Percentiles rank a stretch among this genome's conserved stretches.
These are phyloP conservation scores for Strix uralensis DNA, from an alignment of 2,113 vertebrate species.

Conservation along the genomic window DNA sequence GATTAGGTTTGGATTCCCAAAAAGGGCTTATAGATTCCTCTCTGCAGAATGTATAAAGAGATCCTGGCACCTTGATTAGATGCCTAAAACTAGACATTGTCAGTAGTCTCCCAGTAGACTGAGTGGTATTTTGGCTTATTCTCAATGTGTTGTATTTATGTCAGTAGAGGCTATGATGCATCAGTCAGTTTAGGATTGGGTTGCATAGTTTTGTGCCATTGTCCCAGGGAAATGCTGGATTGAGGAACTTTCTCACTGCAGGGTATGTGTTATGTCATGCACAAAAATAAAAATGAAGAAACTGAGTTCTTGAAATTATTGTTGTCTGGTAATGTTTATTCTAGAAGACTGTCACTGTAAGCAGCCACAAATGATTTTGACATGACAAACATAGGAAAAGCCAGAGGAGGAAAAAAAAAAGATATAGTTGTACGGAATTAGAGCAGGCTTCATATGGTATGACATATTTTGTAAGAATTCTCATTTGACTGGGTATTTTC, in stretches of 20 bases:
- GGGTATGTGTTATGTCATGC: neutral
- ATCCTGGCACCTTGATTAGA: neutral
- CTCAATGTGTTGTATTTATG: neutral
- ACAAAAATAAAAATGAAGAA: neutral
- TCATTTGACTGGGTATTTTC: neutral
- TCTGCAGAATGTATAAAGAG: neutral
- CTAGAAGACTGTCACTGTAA: neutral
- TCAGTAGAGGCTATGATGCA: neutral
- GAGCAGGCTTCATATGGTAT: neutral
- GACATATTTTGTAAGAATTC: neutral
- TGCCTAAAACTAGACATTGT: neutral
- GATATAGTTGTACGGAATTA: neutral
- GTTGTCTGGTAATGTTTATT: neutral
- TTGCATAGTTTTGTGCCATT: neutral
- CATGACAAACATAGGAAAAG: neutral
- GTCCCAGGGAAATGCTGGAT: neutral
- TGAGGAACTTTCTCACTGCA: neutral
- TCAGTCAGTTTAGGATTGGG: neutral
- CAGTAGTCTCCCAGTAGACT: neutral
- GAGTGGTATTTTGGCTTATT: neutral
- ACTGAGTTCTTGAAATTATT: neutral
- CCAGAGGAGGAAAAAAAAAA: neutral
- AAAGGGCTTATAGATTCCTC: neutral
- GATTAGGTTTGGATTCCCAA: neutral
- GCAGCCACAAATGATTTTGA: neutral